phyloP scores from a whole-genome alignment of 2,113 vertebrate species.

The Triplophysa siluroides region DNA sequence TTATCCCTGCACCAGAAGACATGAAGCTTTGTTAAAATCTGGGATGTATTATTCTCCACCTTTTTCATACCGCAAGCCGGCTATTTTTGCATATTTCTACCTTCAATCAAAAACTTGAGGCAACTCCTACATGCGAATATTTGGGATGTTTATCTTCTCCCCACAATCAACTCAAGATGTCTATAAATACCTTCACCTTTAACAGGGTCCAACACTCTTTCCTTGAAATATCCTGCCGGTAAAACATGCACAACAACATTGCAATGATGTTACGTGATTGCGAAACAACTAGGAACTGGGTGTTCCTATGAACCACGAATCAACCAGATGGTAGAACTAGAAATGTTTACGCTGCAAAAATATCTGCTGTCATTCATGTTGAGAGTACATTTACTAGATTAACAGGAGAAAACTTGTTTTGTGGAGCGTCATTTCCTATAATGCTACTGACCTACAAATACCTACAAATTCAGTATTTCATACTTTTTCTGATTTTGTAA shows the following conservation, averaged over 20 bases:
- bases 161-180: constrained; percentile 19
- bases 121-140: constrained; percentile 45
- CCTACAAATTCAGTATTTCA: too few species aligned
- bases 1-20: constrained; percentile 31
- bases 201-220: not conserved
- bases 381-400: not conserved
- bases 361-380: not conserved
- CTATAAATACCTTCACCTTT: constrained; percentile 32
- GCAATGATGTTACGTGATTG: not conserved
- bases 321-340: not conserved
- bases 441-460: too few species aligned
- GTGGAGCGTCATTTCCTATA: not conserved
- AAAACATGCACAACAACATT: constrained; percentile 12
- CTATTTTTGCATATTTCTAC: constrained; percentile 47
- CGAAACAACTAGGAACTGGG: not conserved
- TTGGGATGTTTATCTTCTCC: constrained; percentile 23
- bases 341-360: not conserved
- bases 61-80: constrained; percentile 24
- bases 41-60: constrained; percentile 41
- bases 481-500: too few species aligned
- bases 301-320: not conserved
- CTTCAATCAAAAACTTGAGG: constrained; percentile 42
- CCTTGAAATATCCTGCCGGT: constrained; percentile 13
- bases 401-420: not conserved
- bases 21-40: constrained; percentile 54